Percentiles rank a stretch among this genome's conserved stretches.
These are phyloP conservation scores for Scomberomorus guttatus DNA, from an alignment of 2,797 vertebrate genomes.

Conservation along the genomic window DNA sequence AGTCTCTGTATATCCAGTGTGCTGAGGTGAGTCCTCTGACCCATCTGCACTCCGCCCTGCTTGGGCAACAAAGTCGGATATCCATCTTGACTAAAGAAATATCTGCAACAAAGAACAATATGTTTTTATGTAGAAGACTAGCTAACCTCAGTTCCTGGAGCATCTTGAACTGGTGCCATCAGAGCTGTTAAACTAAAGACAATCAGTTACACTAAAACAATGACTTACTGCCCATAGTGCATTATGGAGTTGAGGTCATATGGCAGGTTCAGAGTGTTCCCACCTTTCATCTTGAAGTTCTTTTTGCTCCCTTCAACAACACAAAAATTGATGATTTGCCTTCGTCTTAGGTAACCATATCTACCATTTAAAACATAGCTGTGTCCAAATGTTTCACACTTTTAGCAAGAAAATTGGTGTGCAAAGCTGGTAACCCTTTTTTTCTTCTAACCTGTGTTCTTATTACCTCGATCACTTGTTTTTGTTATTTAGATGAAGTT, in stretches of 20 bases:
- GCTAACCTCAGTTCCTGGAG: too few species aligned
- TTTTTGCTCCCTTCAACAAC: slow-evolving; percentile 24
- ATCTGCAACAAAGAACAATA: slow-evolving; percentile 23
- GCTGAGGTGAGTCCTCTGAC: slow-evolving; percentile 61
- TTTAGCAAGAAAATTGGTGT: too few species aligned
- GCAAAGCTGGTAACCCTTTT: too few species aligned
- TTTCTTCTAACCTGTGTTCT: too few species aligned
- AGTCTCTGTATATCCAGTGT: slow-evolving; percentile 46
- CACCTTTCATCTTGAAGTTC: slow-evolving; percentile 34
- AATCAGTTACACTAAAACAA: not conserved
- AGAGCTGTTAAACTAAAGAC: too few species aligned
- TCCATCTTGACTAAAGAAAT: slow-evolving; percentile 54
- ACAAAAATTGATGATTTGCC: not conserved
- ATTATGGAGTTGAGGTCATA: slow-evolving; percentile 71
- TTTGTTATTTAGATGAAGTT: too few species aligned
- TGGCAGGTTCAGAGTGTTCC: slow-evolving; percentile 54
- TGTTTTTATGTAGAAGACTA: too few species aligned
- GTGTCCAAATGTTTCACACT: not conserved
- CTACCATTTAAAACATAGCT: too few species aligned
- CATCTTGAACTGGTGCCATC: too few species aligned
- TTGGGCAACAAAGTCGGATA: slow-evolving; percentile 31
- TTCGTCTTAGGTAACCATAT: too few species aligned
- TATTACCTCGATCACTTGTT: too few species aligned
- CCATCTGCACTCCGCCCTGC: not conserved
- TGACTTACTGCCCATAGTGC: slow-evolving; percentile 70